Evolutionary conservation across 2,888 invertebrate species (phyloP), one percentile per base, ranked within the genome.

Genomic region (Tethea ocularis): DNA sequence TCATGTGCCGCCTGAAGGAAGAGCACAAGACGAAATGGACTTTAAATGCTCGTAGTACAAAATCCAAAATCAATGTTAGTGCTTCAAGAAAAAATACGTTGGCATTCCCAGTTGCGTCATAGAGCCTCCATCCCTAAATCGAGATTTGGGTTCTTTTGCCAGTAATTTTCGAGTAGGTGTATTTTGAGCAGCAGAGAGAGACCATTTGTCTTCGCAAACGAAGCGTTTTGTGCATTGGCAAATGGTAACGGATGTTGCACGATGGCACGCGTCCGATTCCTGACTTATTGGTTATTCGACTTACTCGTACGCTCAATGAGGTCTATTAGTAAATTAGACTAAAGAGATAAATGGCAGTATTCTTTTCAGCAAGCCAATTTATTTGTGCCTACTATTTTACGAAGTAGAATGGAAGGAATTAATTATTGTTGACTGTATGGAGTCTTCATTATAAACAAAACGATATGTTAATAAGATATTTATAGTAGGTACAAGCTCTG

Each of bases 171-270:
- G 82, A 88, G 89, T 87, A 85, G 81, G 84, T 84, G 77, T 85
- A 78, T 78, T 81, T 82, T 80, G 81, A 80, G n/a, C n/a, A 76
- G 79, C 78, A 74, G 74, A 82, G 80, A 86, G 86, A 82, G 77
- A 81, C 85, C 87, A 92, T 93, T 92, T 90, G 86, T 93, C 92
- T 93, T 89, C 78, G 85, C 89, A 91, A 93, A 92, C 87, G 89
- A 88, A 90, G 86, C 91, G 91, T 91, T 89, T 87, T 88, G 91
- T 88, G 91, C 90, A 91, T 91, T 83, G 83, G 83, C 84, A 84
- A 85, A 87, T 84, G 86, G 85, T 90, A 90, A 91, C 89, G 87
- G 85, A 92, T 90, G 91, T 86, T 82, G 80, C 83, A 79, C 75
- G 78, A 76, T 83, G 86, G 84, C 85, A 84, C 84, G 88, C 85